These are phyloP conservation scores for Physella acuta DNA, from an alignment of 1,140 invertebrate genomes.

Conservation along the genomic window DNA sequence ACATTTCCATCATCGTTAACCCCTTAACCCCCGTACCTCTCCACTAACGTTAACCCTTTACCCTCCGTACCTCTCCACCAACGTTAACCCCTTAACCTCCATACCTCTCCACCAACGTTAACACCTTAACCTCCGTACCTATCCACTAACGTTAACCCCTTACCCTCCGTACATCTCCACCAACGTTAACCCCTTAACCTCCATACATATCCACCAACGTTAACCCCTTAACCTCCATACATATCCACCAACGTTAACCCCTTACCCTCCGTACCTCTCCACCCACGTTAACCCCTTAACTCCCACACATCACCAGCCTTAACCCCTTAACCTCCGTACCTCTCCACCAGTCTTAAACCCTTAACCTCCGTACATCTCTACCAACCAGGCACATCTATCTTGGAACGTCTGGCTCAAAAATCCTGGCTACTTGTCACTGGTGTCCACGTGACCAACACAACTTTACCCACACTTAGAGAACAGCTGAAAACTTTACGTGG, in stretches of 20 bases:
- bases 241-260: background rate
- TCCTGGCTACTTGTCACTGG: constrained; percentile 31
- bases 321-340: constrained; percentile 5
- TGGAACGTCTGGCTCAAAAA: constrained; percentile 30
- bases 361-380: background rate
- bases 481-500: constrained; percentile 35
- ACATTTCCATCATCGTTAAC: background rate
- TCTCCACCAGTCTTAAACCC: background rate
- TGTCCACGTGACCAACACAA: constrained; percentile 24
- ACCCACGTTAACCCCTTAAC: background rate
- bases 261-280: background rate
- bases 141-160: no score
- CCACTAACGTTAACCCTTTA: no score
- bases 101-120: no score
- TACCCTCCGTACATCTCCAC: no score
- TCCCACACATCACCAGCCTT: background rate
- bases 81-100: no score
- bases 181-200: no score
- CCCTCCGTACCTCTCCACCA: no score
- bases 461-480: constrained; percentile 24
- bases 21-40: no score
- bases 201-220: no score
- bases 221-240: background rate
- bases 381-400: constrained; percentile 28
- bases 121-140: no score